Conservation (phyloP, 1,140 invertebrate genomes). For the Papilio xuthus region DNA sequence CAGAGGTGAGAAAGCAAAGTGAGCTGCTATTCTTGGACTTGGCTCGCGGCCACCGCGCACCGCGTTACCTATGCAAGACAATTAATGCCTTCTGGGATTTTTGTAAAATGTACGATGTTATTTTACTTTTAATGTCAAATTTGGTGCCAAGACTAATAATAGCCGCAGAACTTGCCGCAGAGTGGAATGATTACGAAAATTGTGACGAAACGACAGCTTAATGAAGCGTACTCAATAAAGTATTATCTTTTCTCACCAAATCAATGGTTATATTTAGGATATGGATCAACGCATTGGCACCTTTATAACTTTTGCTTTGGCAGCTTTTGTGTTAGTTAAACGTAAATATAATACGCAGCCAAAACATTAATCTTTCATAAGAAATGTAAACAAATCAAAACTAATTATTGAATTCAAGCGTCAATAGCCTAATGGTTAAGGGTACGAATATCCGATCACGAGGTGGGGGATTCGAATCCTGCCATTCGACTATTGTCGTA, state of each 20-base stretch:
- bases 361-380: slow-evolving; percentile 5
- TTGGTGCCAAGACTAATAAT: slow-evolving; percentile 34
- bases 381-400: not conserved
- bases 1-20: slow-evolving; percentile 63
- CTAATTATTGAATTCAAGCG: not conserved
- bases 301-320: slow-evolving; percentile 12
- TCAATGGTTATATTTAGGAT: slow-evolving; percentile 4
- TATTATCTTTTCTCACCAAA: slow-evolving; percentile 1
- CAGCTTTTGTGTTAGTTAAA: not conserved
- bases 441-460: too few species aligned
- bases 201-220: not conserved
- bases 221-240: not conserved
- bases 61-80: slow-evolving; percentile 68
- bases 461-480: too few species aligned
- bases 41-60: slow-evolving; percentile 63
- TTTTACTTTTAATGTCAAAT: slow-evolving; percentile 30
- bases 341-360: slow-evolving; percentile 1
- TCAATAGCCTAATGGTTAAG: too few species aligned
- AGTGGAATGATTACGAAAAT: slow-evolving; percentile 5
- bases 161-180: not conserved
- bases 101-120: slow-evolving; percentile 32
- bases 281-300: slow-evolving; percentile 15
- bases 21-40: slow-evolving; percentile 65
- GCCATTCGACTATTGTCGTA: too few species aligned
- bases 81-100: slow-evolving; percentile 57